These are phyloP conservation scores for Limnothrissa miodon DNA, from an alignment of 2,113 vertebrate species.

Conservation along the genomic window DNA sequence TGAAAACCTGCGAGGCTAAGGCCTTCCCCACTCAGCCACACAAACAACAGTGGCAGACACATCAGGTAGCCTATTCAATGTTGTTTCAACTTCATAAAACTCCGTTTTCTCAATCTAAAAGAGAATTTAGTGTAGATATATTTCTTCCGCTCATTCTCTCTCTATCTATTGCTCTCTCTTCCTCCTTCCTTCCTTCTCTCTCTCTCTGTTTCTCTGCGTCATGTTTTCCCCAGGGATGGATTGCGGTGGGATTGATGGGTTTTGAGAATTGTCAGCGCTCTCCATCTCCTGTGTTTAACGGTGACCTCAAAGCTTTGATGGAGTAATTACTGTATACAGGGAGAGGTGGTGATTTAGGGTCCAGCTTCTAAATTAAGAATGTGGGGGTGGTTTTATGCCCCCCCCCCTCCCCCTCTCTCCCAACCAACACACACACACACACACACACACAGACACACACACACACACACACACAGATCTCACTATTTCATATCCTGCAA, in stretches of 20 bases:
- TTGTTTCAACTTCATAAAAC: constrained; percentile 3
- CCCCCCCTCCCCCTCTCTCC: neutral
- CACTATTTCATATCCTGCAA: constrained; percentile 33
- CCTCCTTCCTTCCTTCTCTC: neutral
- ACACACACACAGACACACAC: neutral
- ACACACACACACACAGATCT: neutral
- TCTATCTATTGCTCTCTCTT: neutral
- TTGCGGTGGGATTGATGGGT: neutral
- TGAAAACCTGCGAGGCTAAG: constrained; percentile 24
- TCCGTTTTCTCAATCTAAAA: neutral
- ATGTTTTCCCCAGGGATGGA: neutral
- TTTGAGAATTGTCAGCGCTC: constrained; percentile 7
- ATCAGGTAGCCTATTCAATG: neutral
- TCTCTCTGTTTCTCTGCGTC: neutral
- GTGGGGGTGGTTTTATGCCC: neutral
- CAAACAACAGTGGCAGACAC: neutral
- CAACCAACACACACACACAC: neutral
- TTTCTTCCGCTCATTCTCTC: neutral
- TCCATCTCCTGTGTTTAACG: constrained; percentile 19
- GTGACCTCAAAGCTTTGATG: constrained; percentile 16
- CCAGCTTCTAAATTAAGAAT: neutral
- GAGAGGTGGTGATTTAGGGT: neutral
- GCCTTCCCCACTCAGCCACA: neutral
- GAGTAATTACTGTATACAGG: constrained; percentile 20
- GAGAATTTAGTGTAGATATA: neutral